Evolutionary conservation across 2,888 invertebrate genomes (phyloP), one percentile per base, ranked within the genome.

Genomic region (Heliconius sara): DNA sequence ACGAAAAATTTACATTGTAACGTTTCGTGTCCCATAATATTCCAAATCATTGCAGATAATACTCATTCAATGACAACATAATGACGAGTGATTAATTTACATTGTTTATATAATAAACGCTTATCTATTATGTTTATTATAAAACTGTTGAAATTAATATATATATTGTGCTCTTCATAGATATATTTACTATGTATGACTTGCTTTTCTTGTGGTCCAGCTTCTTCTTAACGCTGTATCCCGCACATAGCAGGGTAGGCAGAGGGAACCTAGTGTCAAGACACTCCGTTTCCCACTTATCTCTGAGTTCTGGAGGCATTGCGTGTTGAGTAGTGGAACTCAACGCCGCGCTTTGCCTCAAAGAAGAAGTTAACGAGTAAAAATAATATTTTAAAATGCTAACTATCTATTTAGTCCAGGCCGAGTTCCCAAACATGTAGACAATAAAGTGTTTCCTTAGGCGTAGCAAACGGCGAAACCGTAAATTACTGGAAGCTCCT

Each of bases 381-480:
- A 75, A 63, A 52, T 73, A 63, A 39, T 66, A 57, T 66, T 13
- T 68, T 77, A 43, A 52, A 79, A 60, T 72, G 39, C 13, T 66
- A 78, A 76, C 60, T 72, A 79, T 79, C 60, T 76, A 71, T 82
- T 80, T 82, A 80, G 83, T 81, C 76, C 39, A 66, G 73, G 85
- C 83, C 81, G 81, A 86, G 85, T 85, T 85, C 84, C 82, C 80
- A 82, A 85, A 85, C 86, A 84, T 84, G 82, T 83, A 83, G 85
- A 80, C 79, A 90, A 90, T 90, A 90, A 91, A 91, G 88, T 87
- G 89, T 87, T 88, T 89, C 88, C 88, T 88, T 88, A 88, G 89
- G 89, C 89, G 86, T 85, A 86, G 86, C 85, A 85, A 89, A 88
- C 88, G 89, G 89, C 87, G 81, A 84, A 27, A 83, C 84, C 83